phyloP scores from a whole-genome alignment of 2,797 vertebrate genomes.

The Gephyroberyx darwinii region DNA sequence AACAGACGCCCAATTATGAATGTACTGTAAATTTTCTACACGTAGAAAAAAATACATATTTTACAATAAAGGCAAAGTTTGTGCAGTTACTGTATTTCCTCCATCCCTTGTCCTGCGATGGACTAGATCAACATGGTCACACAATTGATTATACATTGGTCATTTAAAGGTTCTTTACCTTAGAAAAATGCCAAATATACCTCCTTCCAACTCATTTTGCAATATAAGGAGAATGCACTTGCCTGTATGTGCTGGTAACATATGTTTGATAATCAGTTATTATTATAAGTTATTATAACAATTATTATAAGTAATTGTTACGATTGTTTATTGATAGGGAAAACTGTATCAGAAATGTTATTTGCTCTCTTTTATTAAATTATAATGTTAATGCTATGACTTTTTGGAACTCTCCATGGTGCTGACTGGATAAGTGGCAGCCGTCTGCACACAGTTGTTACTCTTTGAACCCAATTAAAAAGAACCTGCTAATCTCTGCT shows the following conservation, averaged over 20 bases:
- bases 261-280: too few relatives aligned
- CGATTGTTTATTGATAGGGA: background rate
- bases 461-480: slow-evolving; percentile 57
- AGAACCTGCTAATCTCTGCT: slow-evolving; percentile 57
- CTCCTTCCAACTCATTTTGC: too few relatives aligned
- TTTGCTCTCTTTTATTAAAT: background rate
- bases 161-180: too few relatives aligned
- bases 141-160: too few relatives aligned
- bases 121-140: background rate
- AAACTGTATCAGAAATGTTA: background rate
- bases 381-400: background rate
- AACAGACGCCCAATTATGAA: background rate
- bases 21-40: slow-evolving; percentile 4
- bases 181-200: too few relatives aligned
- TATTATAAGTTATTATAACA: too few relatives aligned
- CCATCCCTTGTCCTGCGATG: background rate
- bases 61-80: slow-evolving; percentile 35
- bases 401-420: slow-evolving; percentile 17
- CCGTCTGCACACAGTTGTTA: background rate
- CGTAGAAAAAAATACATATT: slow-evolving; percentile 15
- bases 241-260: background rate
- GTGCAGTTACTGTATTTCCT: background rate
- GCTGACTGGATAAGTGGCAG: background rate
- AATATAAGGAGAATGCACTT: background rate
- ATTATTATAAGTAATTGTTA: background rate